Percentiles rank a stretch among this genome's conserved stretches.
phyloP scores from a whole-genome alignment of 2,888 invertebrate genomes.

The Agrotis segetum region DNA sequence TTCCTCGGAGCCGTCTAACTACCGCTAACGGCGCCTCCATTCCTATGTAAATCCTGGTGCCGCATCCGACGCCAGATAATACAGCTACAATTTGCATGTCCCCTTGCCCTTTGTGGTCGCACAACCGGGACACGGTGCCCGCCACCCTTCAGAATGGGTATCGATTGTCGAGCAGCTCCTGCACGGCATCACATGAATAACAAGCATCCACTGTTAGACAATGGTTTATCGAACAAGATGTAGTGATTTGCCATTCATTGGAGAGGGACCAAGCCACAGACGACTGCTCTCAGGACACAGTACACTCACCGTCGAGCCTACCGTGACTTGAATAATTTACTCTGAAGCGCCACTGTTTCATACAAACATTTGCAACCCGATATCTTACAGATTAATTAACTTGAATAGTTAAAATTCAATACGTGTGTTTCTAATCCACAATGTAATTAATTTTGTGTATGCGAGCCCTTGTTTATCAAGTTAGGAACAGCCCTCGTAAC shows the following conservation, averaged over 20 bases:
- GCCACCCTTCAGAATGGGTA: constrained; percentile 71
- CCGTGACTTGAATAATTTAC: constrained; percentile 82
- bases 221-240: constrained; percentile 76
- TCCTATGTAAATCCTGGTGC: constrained; percentile 87
- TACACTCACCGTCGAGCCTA: constrained; percentile 67
- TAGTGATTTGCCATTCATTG: constrained; percentile 78
- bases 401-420: constrained; percentile 80
- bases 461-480: constrained; percentile 59
- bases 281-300: constrained; percentile 57
- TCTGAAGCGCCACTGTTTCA: constrained; percentile 69
- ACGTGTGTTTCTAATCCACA: constrained; percentile 71
- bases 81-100: constrained; percentile 86
- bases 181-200: constrained; percentile 74
- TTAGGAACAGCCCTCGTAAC: constrained; percentile 30
- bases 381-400: constrained; percentile 78
- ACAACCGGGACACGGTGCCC: constrained; percentile 70
- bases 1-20: constrained; percentile 81
- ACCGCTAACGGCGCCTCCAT: constrained; percentile 81
- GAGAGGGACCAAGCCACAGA: constrained; percentile 60
- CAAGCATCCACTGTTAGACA: constrained; percentile 76
- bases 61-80: constrained; percentile 85
- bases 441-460: constrained; percentile 65
- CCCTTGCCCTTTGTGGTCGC: constrained; percentile 82
- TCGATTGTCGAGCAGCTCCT: constrained; percentile 72
- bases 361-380: constrained; percentile 73